A percentile compares a stretch with the other conserved stretches of the same genome.
phyloP scores from a whole-genome alignment of 2,888 invertebrate genomes.

The Luperina nickerlii region DNA sequence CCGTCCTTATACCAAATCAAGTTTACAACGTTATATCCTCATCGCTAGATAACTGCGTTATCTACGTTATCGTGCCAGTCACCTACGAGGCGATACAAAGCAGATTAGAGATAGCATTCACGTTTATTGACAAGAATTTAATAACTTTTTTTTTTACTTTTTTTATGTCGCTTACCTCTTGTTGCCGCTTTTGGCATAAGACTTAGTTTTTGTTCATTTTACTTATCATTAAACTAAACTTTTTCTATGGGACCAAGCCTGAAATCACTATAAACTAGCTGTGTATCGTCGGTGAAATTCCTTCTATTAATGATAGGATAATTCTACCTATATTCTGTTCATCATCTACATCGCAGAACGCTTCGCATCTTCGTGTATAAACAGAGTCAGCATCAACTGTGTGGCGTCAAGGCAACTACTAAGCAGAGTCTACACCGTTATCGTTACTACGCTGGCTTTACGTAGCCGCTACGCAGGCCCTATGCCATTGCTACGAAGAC shows the following conservation, averaged over 20 bases:
- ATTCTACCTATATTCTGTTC: background rate
- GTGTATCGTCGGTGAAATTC: background rate
- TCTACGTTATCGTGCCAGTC: constrained; percentile 34
- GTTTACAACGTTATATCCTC: constrained; percentile 53
- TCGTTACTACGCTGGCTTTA: too few species aligned
- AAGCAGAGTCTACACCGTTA: background rate
- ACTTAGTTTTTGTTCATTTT: background rate
- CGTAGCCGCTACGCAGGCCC: background rate
- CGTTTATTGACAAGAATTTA: constrained; percentile 19
- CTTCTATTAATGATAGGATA: background rate
- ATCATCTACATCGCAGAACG: too few species aligned
- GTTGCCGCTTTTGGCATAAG: background rate
- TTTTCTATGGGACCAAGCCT: background rate
- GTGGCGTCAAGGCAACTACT: background rate
- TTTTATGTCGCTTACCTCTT: background rate
- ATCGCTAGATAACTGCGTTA: constrained; percentile 57
- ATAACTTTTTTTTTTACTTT: constrained; percentile 20
- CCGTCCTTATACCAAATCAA: constrained; percentile 52
- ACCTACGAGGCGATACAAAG: constrained; percentile 31
- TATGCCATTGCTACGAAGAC: background rate
- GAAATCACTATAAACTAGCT: background rate
- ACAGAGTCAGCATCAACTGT: background rate
- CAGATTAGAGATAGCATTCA: constrained; percentile 32
- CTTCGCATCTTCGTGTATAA: background rate
- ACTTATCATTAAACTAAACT: background rate